A percentile compares a stretch with the other conserved stretches of the same genome.
phyloP scores from a whole-genome alignment of 2,113 vertebrate species.

The Notothenia coriiceps region DNA sequence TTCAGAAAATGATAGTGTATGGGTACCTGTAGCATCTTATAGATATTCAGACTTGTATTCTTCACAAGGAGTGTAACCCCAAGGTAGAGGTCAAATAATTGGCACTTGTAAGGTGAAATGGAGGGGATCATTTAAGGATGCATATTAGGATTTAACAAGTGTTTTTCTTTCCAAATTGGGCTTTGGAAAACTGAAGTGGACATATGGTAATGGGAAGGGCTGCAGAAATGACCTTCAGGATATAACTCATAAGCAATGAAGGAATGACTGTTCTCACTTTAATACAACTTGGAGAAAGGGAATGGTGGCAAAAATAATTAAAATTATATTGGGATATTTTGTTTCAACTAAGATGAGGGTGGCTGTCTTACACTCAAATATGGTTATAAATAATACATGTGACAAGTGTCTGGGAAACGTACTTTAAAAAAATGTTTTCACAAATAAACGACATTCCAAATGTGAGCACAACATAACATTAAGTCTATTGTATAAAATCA shows the following conservation, averaged over 20 bases:
- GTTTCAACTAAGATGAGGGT: too few species aligned
- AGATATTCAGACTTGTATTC: too few species aligned
- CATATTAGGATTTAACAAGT: neutral
- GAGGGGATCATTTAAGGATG: neutral
- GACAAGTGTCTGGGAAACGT: neutral
- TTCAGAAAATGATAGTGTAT: neutral
- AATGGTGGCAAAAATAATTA: too few species aligned
- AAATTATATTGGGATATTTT: too few species aligned
- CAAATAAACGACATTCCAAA: neutral
- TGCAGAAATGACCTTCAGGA: conserved; percentile 11
- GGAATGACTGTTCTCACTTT: too few species aligned
- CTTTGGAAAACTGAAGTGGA: neutral
- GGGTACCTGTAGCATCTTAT: too few species aligned
- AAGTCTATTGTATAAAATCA: neutral
- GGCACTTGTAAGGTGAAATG: too few species aligned
- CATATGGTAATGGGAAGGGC: neutral
- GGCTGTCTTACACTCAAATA: neutral
- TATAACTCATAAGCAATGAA: too few species aligned
- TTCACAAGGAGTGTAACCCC: too few species aligned
- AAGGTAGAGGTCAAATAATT: neutral
- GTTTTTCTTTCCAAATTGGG: too few species aligned
- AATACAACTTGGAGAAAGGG: too few species aligned
- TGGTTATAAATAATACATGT: neutral
- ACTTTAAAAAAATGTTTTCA: too few species aligned
- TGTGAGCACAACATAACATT: neutral